Percentiles rank a stretch among this genome's conserved stretches.
These are phyloP conservation scores for Alces alces DNA, from an alignment of 2,113 vertebrate species.

Conservation along the genomic window DNA sequence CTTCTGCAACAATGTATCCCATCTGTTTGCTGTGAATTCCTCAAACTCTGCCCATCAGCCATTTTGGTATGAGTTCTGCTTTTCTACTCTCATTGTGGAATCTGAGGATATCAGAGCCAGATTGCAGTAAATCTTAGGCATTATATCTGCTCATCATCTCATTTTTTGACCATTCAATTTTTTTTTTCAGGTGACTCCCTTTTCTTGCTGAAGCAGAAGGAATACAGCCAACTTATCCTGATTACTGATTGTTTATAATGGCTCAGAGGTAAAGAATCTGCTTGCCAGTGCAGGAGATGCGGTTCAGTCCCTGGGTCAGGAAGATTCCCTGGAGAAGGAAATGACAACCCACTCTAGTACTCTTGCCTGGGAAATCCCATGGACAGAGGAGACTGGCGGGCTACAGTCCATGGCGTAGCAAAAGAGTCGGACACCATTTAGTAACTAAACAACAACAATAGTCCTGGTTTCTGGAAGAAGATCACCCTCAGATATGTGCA, in stretches of 20 bases:
- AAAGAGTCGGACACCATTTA: background rate
- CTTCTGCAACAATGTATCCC: background rate
- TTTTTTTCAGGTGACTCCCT: constrained; percentile 9
- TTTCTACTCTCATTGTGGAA: background rate
- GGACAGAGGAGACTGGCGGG: background rate
- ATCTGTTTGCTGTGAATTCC: background rate
- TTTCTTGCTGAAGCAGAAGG: background rate
- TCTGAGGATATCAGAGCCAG: background rate
- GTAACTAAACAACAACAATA: background rate
- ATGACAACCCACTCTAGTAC: background rate
- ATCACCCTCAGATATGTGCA: background rate
- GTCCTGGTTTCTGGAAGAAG: background rate
- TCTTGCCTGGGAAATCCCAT: background rate
- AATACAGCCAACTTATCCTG: constrained; percentile 3
- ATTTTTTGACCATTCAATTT: background rate
- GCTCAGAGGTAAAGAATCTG: background rate
- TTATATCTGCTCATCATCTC: background rate
- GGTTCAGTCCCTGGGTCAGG: background rate
- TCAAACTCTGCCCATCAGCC: background rate
- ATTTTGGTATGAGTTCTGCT: background rate
- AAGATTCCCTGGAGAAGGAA: background rate
- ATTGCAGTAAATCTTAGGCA: background rate
- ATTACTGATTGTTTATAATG: background rate
- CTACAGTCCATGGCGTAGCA: background rate
- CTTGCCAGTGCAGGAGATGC: background rate